Percentiles rank a stretch among this genome's conserved stretches.
These are phyloP conservation scores for Addax nasomaculatus DNA, from an alignment of 2,113 vertebrate species.

Conservation along the genomic window DNA sequence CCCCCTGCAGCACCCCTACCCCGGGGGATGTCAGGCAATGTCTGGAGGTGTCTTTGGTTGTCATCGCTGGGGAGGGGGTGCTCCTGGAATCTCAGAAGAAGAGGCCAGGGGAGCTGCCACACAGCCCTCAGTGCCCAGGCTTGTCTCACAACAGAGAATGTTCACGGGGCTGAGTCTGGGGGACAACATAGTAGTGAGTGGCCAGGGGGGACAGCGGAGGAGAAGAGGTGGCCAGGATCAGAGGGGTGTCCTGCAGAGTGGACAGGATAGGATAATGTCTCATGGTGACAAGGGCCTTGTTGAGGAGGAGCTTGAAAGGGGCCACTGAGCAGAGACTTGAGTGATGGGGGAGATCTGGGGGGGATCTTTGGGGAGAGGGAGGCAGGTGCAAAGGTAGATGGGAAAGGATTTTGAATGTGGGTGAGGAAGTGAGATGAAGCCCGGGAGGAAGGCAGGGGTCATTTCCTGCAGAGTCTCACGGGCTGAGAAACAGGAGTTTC, in stretches of 20 bases:
- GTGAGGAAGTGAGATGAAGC: neutral
- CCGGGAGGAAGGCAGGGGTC: too few species aligned
- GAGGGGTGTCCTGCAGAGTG: neutral
- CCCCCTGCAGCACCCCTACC: neutral
- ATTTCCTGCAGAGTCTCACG: accelerated
- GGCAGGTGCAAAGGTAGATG: neutral
- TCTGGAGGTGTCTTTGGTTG: neutral
- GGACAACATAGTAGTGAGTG: neutral
- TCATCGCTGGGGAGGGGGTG: neutral
- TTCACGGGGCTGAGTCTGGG: accelerated
- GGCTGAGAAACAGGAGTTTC: neutral
- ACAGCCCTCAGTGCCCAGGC: neutral
- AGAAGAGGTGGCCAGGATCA: neutral
- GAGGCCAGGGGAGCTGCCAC: neutral
- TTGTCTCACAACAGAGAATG: accelerated
- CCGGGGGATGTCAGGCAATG: neutral
- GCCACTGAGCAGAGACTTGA: neutral
- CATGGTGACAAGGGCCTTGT: too few species aligned
- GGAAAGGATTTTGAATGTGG: neutral
- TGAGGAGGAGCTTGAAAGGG: neutral
- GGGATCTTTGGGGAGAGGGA: neutral
- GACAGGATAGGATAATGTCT: neutral
- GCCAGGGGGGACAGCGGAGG: accelerated
- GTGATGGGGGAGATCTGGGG: neutral
- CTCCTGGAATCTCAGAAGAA: neutral